These are phyloP conservation scores for Numenius arquata DNA, from an alignment of 2,113 vertebrate species.

Conservation along the genomic window DNA sequence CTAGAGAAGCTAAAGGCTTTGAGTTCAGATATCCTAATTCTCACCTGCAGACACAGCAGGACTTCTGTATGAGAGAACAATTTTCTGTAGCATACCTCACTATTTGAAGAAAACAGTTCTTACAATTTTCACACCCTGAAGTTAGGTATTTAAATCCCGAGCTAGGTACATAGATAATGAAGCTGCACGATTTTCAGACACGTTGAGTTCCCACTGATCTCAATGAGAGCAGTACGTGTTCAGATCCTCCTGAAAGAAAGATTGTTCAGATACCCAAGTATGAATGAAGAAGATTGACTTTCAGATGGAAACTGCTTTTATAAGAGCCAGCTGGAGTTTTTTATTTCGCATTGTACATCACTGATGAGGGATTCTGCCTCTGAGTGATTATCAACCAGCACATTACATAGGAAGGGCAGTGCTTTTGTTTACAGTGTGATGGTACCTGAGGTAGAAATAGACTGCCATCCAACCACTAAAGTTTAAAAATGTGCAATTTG, in stretches of 20 bases:
- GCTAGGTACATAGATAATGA: constrained; percentile 2
- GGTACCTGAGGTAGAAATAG: neutral
- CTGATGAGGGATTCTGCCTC: neutral
- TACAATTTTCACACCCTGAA: neutral
- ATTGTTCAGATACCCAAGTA: neutral
- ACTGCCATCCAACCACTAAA: neutral
- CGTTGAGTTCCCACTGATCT: neutral
- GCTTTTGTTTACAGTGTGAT: neutral
- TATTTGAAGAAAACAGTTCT: constrained; percentile 7
- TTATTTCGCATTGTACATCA: neutral
- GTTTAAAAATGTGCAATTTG: neutral
- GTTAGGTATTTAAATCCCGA: constrained; percentile 9
- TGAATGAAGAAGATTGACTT: neutral
- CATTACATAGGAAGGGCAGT: neutral
- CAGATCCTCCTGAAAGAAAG: neutral
- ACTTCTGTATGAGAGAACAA: neutral
- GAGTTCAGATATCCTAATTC: neutral
- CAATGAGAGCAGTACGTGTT: neutral
- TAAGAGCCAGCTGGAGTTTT: neutral
- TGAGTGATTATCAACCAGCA: neutral
- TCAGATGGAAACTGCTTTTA: neutral
- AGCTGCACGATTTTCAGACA: neutral
- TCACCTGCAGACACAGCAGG: neutral
- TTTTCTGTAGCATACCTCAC: neutral
- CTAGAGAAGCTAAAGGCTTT: neutral